Conservation (phyloP, 2,113 vertebrate genomes). For the Nestor notabilis region DNA sequence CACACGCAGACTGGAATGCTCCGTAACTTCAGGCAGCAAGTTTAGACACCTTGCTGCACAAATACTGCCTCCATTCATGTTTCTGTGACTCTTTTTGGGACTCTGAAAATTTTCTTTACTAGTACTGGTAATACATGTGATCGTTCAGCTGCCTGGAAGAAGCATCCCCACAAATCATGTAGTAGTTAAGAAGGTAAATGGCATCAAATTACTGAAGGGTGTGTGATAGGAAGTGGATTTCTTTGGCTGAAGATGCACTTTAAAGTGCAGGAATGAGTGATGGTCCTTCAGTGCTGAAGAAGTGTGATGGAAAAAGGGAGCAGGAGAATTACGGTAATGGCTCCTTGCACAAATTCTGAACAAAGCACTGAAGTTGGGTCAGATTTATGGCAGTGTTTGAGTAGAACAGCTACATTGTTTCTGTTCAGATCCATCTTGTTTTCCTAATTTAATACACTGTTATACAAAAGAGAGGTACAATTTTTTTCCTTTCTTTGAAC, state of each 20-base stretch:
- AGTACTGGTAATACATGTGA: neutral
- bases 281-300: neutral
- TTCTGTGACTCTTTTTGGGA: neutral
- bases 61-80: neutral
- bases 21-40: slow-evolving; percentile 32
- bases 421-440: neutral
- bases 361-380: neutral
- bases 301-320: neutral
- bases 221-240: neutral
- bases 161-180: neutral
- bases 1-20: slow-evolving; percentile 36
- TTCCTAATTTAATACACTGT: neutral
- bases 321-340: neutral
- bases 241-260: neutral
- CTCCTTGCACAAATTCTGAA: neutral
- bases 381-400: neutral
- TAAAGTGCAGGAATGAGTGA: neutral
- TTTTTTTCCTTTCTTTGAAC: neutral
- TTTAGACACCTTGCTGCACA: slow-evolving; percentile 33
- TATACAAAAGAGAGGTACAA: neutral
- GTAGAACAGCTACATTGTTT: neutral
- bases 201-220: neutral
- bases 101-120: neutral
- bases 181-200: neutral
- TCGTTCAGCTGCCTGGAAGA: neutral